phyloP scores from a whole-genome alignment of 2,113 vertebrate genomes.

The Alces alces region DNA sequence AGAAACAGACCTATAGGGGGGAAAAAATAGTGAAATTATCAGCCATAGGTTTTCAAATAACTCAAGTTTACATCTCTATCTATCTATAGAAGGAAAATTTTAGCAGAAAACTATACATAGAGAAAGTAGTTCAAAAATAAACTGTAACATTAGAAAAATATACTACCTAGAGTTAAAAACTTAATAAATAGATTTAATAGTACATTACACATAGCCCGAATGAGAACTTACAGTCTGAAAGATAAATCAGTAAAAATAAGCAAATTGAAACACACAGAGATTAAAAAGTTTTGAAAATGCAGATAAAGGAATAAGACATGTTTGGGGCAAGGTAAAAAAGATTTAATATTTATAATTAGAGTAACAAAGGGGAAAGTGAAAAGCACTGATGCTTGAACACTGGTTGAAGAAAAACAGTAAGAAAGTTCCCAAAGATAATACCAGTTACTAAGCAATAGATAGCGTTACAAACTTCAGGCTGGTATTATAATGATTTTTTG shows the following conservation, averaged over 20 bases:
- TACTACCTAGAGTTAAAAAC: neutral
- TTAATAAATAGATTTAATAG: neutral
- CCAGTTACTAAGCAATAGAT: neutral
- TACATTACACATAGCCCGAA: neutral
- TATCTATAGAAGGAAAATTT: neutral
- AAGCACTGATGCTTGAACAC: neutral
- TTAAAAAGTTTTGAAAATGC: neutral
- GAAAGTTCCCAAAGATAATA: neutral
- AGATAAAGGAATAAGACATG: neutral
- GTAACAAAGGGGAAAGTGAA: neutral
- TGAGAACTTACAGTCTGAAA: neutral
- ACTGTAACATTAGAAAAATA: neutral
- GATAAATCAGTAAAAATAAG: neutral
- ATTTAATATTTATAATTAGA: neutral
- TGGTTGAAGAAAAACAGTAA: neutral
- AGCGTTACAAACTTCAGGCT: neutral
- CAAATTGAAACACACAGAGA: neutral
- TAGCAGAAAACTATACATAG: neutral
- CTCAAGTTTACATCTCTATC: neutral
- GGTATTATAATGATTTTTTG: neutral
- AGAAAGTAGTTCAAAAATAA: neutral
- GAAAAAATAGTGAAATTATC: neutral
- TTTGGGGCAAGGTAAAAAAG: neutral
- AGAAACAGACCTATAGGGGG: neutral
- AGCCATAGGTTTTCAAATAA: neutral